Conservation (phyloP, 1,140 invertebrate genomes). For the Aradophagus sp. region DNA sequence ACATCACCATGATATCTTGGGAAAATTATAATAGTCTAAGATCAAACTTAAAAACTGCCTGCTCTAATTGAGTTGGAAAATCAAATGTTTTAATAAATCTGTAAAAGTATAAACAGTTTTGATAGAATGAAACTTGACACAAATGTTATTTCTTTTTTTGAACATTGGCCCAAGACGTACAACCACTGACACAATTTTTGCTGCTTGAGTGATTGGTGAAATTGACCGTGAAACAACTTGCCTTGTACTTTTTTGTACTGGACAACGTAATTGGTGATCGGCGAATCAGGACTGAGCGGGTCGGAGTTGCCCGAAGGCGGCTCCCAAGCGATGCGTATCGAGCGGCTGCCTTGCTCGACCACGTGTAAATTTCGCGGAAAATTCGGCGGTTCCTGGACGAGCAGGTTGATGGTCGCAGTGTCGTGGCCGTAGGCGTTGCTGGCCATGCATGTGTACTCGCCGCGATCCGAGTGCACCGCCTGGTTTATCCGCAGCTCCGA, state of each 20-base stretch:
- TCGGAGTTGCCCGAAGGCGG: constrained; percentile 73
- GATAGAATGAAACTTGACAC: no score
- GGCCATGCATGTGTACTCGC: constrained; percentile 82
- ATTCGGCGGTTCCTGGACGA: constrained; percentile 82
- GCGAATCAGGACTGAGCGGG: constrained; percentile 74
- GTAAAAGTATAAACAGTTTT: no score
- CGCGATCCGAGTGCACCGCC: constrained; percentile 79
- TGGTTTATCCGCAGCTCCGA: constrained; percentile 79
- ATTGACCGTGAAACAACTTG: constrained; percentile 57
- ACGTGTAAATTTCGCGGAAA: constrained; percentile 78
- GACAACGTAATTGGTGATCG: constrained; percentile 78
- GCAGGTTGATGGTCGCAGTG: constrained; percentile 78
- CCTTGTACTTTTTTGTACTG: constrained; percentile 79
- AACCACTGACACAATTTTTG: no score
- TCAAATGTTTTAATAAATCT: no score
- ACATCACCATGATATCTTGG: no score
- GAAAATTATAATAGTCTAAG: no score
- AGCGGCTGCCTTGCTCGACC: constrained; percentile 77
- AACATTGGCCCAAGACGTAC: no score
- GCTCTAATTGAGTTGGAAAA: no score
- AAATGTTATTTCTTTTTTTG: no score
- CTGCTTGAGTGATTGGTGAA: no score
- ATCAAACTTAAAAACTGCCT: no score
- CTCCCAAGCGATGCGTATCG: constrained; percentile 78
- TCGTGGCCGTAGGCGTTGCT: constrained; percentile 82